A percentile compares a stretch with the other conserved stretches of the same genome.
Evolutionary conservation across 2,113 vertebrate genomes (phyloP).

Genomic region (Boleophthalmus pectinirostris): DNA sequence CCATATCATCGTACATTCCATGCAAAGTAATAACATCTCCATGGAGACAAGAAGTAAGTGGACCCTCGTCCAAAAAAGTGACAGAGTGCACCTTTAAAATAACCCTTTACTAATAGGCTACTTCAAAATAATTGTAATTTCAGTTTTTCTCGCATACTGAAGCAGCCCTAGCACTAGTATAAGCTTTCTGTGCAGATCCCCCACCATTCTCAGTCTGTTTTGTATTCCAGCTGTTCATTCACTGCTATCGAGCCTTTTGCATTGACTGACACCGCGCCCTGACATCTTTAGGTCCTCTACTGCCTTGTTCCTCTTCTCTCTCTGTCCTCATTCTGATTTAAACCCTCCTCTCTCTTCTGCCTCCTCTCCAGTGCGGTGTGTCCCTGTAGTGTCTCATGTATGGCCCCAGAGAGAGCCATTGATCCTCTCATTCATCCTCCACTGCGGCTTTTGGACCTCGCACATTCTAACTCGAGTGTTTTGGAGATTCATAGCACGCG

Average conservation of each 20-base stretch:
- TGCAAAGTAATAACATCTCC: too few species aligned
- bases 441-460: slow-evolving; percentile 37
- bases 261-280: slow-evolving; percentile 31
- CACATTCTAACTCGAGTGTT: slow-evolving; percentile 38
- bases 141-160: background rate
- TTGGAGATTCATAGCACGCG: background rate
- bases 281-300: slow-evolving; percentile 2
- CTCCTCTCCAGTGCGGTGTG: background rate
- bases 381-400: slow-evolving; percentile 26
- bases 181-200: background rate
- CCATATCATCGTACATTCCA: too few species aligned
- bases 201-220: slow-evolving; percentile 23
- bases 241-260: slow-evolving; percentile 10
- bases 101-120: too few species aligned
- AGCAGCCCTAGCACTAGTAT: background rate
- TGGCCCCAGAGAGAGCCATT: slow-evolving; percentile 41
- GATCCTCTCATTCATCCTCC: slow-evolving; percentile 56
- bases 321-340: slow-evolving; percentile 35
- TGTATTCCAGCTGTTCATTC: slow-evolving; percentile 35
- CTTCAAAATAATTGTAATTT: too few species aligned
- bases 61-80: too few species aligned
- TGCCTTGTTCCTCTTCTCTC: slow-evolving; percentile 24
- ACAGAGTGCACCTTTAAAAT: too few species aligned
- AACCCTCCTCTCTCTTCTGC: slow-evolving; percentile 6
- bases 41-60: too few species aligned